phyloP scores from a whole-genome alignment of 2,113 vertebrate species.

The Channa maculata region DNA sequence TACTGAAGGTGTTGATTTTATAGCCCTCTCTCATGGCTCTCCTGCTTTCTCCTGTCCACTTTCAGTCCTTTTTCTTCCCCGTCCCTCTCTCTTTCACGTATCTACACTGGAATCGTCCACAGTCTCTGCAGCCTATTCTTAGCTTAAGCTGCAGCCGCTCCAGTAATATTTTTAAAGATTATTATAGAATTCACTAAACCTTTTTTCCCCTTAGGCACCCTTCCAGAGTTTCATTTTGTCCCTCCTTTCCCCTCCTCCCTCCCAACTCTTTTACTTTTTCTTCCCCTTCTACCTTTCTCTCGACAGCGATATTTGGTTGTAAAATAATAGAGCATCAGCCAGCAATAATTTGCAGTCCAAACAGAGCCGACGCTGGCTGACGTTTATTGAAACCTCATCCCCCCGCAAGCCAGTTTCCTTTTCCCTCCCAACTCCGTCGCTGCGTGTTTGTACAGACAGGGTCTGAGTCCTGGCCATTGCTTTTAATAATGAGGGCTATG shows the following conservation, averaged over 20 bases:
- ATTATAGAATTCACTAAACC: conserved; percentile 88
- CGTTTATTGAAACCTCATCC: conserved; percentile 99
- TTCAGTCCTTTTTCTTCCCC: not conserved
- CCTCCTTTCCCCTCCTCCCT: conserved; percentile 31
- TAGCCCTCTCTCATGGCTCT: conserved; percentile 81
- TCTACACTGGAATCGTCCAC: conserved; percentile 58
- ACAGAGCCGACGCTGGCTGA: conserved; percentile 95
- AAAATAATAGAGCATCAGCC: conserved; percentile 96
- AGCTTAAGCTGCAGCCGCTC: conserved; percentile 75
- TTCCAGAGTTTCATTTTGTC: conserved; percentile 79
- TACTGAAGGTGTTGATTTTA: conserved; percentile 75
- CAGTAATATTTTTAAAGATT: conserved; percentile 85
- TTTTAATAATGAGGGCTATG: conserved; percentile 93
- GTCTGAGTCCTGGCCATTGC: conserved; percentile 89
- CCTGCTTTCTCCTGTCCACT: conserved; percentile 85
- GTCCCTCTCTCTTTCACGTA: conserved; percentile 43
- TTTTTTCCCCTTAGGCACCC: conserved; percentile 86
- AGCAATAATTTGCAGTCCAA: conserved; percentile 99
- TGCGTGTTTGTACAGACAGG: conserved; percentile 94
- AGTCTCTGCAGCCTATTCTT: conserved; percentile 81
- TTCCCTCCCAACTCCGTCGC: conserved; percentile 81
- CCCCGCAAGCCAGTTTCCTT: conserved; percentile 86
- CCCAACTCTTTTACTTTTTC: conserved; percentile 81
- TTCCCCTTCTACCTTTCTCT: conserved; percentile 83
- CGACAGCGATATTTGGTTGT: conserved; percentile 92